Percentiles rank a stretch among this genome's conserved stretches.
These are phyloP conservation scores for Chalcosyrphus nemorum DNA, from an alignment of 2,888 invertebrate species.

Conservation along the genomic window DNA sequence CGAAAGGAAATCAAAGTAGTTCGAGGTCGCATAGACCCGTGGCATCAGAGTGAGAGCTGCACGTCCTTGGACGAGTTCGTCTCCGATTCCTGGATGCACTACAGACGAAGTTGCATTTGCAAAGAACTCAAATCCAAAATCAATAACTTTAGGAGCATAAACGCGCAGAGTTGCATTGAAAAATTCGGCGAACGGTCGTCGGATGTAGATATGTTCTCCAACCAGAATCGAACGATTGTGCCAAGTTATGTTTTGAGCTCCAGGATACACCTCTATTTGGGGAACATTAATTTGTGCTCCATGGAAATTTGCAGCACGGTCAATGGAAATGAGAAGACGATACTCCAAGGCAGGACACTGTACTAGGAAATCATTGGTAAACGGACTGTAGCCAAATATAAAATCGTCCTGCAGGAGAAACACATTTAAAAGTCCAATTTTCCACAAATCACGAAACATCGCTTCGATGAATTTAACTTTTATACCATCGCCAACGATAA, in stretches of 20 bases:
- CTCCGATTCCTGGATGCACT: slow-evolving; percentile 47
- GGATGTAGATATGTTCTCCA: slow-evolving; percentile 5
- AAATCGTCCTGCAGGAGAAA: slow-evolving; percentile 32
- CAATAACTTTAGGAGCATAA: not conserved
- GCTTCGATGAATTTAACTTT: not conserved
- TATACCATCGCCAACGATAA: slow-evolving; percentile 14
- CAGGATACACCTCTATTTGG: slow-evolving; percentile 48
- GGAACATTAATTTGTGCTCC: slow-evolving; percentile 23
- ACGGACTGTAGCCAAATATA: slow-evolving; percentile 49
- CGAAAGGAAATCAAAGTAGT: slow-evolving; percentile 50
- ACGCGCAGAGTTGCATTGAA: slow-evolving; percentile 44
- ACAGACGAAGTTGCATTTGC: slow-evolving; percentile 21
- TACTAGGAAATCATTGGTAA: slow-evolving; percentile 33
- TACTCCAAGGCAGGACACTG: slow-evolving; percentile 1
- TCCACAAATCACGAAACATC: slow-evolving; percentile 45
- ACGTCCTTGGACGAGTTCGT: slow-evolving; percentile 23
- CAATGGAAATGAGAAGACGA: slow-evolving; percentile 22
- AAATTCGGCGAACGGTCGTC: slow-evolving; percentile 24
- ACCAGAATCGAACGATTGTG: not conserved
- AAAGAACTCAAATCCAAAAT: slow-evolving; percentile 56
- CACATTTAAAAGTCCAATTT: slow-evolving; percentile 56
- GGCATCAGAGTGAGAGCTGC: slow-evolving; percentile 15
- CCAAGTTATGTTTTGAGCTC: slow-evolving; percentile 36
- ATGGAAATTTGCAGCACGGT: slow-evolving; percentile 39
- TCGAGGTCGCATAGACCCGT: slow-evolving; percentile 18